phyloP scores from a whole-genome alignment of 2,888 invertebrate species.

The Lithophane leautieri region DNA sequence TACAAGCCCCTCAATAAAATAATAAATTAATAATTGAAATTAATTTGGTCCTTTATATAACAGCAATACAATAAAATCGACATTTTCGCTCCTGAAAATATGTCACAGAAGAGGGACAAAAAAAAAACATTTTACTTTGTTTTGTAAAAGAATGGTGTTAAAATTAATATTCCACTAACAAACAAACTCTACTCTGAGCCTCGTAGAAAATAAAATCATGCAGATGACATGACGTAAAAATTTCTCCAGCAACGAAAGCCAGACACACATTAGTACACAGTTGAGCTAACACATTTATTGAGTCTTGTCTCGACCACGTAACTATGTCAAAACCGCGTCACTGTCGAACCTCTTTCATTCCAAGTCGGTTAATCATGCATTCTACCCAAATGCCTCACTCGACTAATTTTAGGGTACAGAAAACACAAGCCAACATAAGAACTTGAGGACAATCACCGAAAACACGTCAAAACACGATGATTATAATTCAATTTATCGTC shows the following conservation, averaged over 20 bases:
- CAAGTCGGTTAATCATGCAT: conserved; percentile 39
- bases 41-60: not conserved
- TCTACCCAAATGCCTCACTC: conserved; percentile 35
- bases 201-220: not conserved
- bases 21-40: not conserved
- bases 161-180: not conserved
- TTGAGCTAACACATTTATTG: conserved; percentile 30
- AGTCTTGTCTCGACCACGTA: conserved; percentile 32
- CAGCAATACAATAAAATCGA: not conserved
- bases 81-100: not conserved
- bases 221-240: conserved; percentile 9
- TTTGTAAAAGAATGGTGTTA: not conserved
- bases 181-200: not conserved
- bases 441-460: conserved; percentile 40
- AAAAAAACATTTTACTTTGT: not conserved
- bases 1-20: not conserved
- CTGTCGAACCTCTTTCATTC: conserved; percentile 22
- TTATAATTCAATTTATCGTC: conserved; percentile 71
- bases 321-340: conserved; percentile 30
- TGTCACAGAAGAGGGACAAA: too few relatives aligned
- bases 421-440: conserved; percentile 28
- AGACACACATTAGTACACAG: conserved; percentile 1
- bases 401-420: conserved; percentile 27
- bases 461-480: conserved; percentile 64
- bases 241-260: conserved; percentile 39